A percentile compares a stretch with the other conserved stretches of the same genome.
Evolutionary conservation across 1,140 invertebrate genomes (phyloP).

Genomic region (Drosophila orosa): DNA sequence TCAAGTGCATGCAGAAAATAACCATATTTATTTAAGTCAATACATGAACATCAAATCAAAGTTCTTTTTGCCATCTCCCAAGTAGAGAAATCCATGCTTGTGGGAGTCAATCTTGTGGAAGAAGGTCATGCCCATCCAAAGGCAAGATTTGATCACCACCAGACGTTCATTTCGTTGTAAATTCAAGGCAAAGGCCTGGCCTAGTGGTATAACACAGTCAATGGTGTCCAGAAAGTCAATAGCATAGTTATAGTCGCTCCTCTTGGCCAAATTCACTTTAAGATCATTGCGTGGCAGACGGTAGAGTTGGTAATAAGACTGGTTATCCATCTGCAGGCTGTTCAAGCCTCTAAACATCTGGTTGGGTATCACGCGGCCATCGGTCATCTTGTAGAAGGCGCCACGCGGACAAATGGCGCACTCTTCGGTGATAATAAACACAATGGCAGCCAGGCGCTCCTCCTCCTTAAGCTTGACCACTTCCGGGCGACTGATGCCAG

Average conservation of each 20-base stretch:
- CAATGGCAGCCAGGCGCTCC: slow-evolving; percentile 88
- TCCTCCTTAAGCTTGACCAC: slow-evolving; percentile 89
- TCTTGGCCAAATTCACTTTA: slow-evolving; percentile 89
- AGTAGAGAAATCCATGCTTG: slow-evolving; percentile 89
- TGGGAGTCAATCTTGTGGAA: slow-evolving; percentile 88
- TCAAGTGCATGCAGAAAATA: slow-evolving; percentile 3
- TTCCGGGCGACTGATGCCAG: slow-evolving; percentile 84
- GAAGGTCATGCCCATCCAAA: slow-evolving; percentile 91
- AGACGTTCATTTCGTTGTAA: slow-evolving; percentile 86
- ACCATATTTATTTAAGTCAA: slow-evolving; percentile 54
- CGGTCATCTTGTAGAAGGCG: slow-evolving; percentile 87
- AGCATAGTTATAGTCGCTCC: slow-evolving; percentile 90
- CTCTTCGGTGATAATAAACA: slow-evolving; percentile 89
- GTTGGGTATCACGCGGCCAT: slow-evolving; percentile 88
- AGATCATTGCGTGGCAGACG: slow-evolving; percentile 88
- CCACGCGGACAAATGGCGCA: slow-evolving; percentile 89
- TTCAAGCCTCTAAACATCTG: slow-evolving; percentile 88
- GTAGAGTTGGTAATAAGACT: slow-evolving; percentile 89
- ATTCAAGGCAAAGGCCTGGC: slow-evolving; percentile 83
- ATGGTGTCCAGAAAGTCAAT: slow-evolving; percentile 91
- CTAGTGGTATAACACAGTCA: slow-evolving; percentile 83
- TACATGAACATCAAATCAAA: slow-evolving; percentile 90
- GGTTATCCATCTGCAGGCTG: slow-evolving; percentile 86
- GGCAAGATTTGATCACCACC: slow-evolving; percentile 87
- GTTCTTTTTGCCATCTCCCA: slow-evolving; percentile 90